Percentiles rank a stretch among this genome's conserved stretches.
phyloP scores from a whole-genome alignment of 2,888 invertebrate genomes.

The Scaptomyza polygonia region DNA sequence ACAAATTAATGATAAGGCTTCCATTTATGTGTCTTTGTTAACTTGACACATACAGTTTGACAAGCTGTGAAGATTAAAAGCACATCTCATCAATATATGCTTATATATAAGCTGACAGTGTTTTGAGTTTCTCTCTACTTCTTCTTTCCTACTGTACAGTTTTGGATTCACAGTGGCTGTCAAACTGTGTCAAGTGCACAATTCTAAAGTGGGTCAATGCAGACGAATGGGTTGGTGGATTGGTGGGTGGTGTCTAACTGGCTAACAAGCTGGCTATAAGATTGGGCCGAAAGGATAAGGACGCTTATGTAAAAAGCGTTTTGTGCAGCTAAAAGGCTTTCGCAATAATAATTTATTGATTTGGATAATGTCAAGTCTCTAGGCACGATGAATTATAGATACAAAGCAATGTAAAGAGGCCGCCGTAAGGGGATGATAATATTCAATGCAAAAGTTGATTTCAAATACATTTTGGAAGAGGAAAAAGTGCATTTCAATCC shows the following conservation, averaged over 20 bases:
- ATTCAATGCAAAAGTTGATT: no score
- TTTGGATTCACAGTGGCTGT: slow-evolving; percentile 47
- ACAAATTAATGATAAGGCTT: neutral
- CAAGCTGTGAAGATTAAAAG: neutral
- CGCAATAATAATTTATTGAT: slow-evolving; percentile 58
- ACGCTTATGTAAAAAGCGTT: slow-evolving; percentile 75
- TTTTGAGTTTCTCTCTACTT: no score
- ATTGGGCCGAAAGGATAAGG: slow-evolving; percentile 53
- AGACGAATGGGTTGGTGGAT: neutral
- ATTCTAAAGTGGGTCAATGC: slow-evolving; percentile 66
- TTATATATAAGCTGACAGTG: neutral
- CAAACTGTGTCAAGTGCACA: slow-evolving; percentile 76
- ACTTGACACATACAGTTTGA: neutral
- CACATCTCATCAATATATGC: neutral
- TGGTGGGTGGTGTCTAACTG: slow-evolving; percentile 8
- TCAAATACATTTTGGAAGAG: no score
- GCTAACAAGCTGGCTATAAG: neutral
- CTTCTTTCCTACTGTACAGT: slow-evolving; percentile 1
- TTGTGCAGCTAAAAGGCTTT: slow-evolving; percentile 67
- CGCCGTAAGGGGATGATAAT: neutral
- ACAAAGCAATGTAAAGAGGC: neutral
- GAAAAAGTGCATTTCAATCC: no score
- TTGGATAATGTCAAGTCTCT: slow-evolving; percentile 10
- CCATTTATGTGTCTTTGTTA: neutral
- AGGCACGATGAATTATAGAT: slow-evolving; percentile 14